phyloP scores from a whole-genome alignment of 2,888 invertebrate genomes.

The Leucophenga maculata region DNA sequence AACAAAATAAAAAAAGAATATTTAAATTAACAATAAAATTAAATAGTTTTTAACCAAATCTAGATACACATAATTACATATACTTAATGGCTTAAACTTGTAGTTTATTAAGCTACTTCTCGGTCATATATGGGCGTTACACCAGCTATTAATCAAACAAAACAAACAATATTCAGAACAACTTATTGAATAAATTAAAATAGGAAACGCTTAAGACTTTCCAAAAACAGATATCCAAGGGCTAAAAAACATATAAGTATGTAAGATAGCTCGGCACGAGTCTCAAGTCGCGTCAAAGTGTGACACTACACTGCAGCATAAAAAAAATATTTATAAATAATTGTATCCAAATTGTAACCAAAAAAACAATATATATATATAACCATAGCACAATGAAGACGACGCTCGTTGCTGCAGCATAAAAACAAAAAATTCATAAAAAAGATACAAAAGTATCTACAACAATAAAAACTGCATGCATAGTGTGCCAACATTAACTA shows the following conservation, averaged over 20 bases:
- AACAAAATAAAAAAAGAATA: background rate
- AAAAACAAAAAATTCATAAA: background rate
- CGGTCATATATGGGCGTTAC: constrained; percentile 14
- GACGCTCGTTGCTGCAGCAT: background rate
- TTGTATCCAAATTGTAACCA: background rate
- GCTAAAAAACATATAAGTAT: constrained; percentile 13
- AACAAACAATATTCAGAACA: background rate
- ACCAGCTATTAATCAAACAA: constrained; percentile 20
- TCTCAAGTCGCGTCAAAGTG: constrained; percentile 17
- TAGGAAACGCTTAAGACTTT: constrained; percentile 20
- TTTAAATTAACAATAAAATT: background rate
- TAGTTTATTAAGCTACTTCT: constrained; percentile 7
- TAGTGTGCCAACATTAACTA: constrained; percentile 15
- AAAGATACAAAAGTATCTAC: background rate
- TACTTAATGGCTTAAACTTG: background rate
- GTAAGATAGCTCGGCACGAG: constrained; percentile 17
- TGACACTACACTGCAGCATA: constrained; percentile 18
- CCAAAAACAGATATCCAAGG: constrained; percentile 28
- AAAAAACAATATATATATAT: background rate
- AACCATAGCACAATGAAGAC: background rate
- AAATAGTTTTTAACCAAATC: background rate
- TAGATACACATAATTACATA: background rate
- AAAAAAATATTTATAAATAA: constrained; percentile 1
- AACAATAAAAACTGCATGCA: background rate
- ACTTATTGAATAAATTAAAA: constrained; percentile 7